These are phyloP conservation scores for Melanchra persicariae DNA, from an alignment of 2,888 invertebrate genomes.

Conservation along the genomic window DNA sequence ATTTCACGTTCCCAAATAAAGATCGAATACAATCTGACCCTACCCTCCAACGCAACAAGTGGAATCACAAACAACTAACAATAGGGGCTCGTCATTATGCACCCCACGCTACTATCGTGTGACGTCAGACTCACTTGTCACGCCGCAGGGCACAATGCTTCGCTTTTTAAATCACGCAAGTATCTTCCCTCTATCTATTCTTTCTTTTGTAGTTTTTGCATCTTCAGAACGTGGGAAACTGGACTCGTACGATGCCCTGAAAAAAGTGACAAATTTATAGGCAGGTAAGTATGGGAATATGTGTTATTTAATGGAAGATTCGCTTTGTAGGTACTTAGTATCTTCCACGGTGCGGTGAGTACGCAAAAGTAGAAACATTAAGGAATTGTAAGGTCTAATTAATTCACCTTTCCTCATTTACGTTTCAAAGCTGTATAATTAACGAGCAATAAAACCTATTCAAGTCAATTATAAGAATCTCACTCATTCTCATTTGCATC, in stretches of 20 bases:
- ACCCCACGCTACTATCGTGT: conserved; percentile 65
- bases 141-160: conserved; percentile 78
- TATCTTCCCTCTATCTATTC: conserved; percentile 74
- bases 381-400: conserved; percentile 9
- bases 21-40: conserved; percentile 39
- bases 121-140: conserved; percentile 84
- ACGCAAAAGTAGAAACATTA: conserved; percentile 15
- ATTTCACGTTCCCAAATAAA: conserved; percentile 33
- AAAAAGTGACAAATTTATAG: conserved; percentile 69
- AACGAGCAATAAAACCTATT: conserved; percentile 30
- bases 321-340: background rate
- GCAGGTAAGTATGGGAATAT: conserved; percentile 51
- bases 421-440: conserved; percentile 28
- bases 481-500: conserved; percentile 69
- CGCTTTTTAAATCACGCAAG: conserved; percentile 81
- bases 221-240: conserved; percentile 80
- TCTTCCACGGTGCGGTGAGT: conserved; percentile 16
- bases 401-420: conserved; percentile 19
- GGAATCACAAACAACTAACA: conserved; percentile 77
- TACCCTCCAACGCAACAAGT: conserved; percentile 76
- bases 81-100: conserved; percentile 69
- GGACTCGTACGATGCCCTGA: conserved; percentile 66
- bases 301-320: conserved; percentile 44
- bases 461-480: conserved; percentile 60
- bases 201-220: conserved; percentile 78